A percentile compares a stretch with the other conserved stretches of the same genome.
phyloP scores from a whole-genome alignment of 2,113 vertebrate species.

The Stigmatopora nigra region DNA sequence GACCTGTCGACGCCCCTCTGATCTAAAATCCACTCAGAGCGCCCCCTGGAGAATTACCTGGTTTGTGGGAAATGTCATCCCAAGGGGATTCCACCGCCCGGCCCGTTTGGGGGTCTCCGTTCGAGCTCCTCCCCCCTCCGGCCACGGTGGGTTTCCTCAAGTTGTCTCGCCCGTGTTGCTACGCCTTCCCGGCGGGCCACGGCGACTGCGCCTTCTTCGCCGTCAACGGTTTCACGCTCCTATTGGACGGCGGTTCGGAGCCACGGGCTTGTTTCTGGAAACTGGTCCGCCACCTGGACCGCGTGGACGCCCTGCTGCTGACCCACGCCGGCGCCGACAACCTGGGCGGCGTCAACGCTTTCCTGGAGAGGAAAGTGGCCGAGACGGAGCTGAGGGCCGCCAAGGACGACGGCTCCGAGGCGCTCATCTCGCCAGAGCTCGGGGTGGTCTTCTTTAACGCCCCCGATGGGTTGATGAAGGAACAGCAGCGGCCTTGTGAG shows the following conservation, averaged over 20 bases:
- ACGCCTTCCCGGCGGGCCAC: constrained; percentile 87
- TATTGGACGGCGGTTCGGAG: constrained; percentile 90
- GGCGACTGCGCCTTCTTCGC: constrained; percentile 91
- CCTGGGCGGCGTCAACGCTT: constrained; percentile 82
- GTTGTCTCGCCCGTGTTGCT: constrained; percentile 92
- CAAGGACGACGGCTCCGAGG: constrained; percentile 73
- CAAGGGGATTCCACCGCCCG: constrained; percentile 84
- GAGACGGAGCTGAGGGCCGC: constrained; percentile 68
- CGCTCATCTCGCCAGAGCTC: constrained; percentile 85
- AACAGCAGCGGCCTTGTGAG: constrained; percentile 47
- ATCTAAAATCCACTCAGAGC: constrained; percentile 67
- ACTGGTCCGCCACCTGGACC: constrained; percentile 91
- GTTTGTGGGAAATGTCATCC: constrained; percentile 76
- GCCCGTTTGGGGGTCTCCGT: constrained; percentile 81
- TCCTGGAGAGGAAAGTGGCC: constrained; percentile 83
- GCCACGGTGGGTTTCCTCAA: constrained; percentile 87
- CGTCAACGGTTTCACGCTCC: constrained; percentile 86
- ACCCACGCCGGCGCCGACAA: constrained; percentile 85
- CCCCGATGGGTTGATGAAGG: constrained; percentile 64
- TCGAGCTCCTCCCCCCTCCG: constrained; percentile 87
- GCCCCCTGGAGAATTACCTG: constrained; percentile 76
- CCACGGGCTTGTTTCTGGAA: constrained; percentile 92
- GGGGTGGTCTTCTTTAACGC: constrained; percentile 89
- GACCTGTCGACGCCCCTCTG: constrained; percentile 3
- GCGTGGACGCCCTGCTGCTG: constrained; percentile 87